These are phyloP conservation scores for Cochlearius cochlearius DNA, from an alignment of 2,113 vertebrate genomes.

Conservation along the genomic window DNA sequence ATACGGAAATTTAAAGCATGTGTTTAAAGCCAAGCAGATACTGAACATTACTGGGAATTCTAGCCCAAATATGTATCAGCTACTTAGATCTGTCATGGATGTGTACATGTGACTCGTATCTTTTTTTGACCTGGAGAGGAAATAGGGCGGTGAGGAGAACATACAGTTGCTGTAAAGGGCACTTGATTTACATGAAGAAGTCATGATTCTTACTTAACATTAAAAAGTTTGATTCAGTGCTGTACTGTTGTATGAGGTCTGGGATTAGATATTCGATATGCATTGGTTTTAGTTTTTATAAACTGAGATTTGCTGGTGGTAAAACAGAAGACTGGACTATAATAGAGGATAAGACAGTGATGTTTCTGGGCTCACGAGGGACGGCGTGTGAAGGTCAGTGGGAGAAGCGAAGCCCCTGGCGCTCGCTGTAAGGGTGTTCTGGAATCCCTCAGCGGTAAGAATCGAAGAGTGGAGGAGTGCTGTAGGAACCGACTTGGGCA, in stretches of 20 bases:
- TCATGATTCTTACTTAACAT: background rate
- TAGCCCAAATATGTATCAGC: background rate
- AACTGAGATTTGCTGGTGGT: background rate
- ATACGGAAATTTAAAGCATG: background rate
- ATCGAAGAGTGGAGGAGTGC: background rate
- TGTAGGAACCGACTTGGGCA: background rate
- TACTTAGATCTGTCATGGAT: background rate
- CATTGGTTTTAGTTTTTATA: background rate
- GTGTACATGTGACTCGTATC: background rate
- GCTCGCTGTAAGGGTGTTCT: rapidly evolving
- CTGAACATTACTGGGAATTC: background rate
- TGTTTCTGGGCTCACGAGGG: background rate
- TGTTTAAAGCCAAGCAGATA: background rate
- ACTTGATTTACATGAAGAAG: background rate
- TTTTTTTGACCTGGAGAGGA: background rate
- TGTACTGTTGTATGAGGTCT: background rate
- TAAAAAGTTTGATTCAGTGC: background rate
- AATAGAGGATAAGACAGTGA: background rate
- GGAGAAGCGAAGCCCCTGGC: background rate
- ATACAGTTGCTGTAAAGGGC: background rate
- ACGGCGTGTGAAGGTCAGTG: rapidly evolving
- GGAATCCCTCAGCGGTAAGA: background rate
- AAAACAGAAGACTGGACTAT: background rate
- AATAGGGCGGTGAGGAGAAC: background rate
- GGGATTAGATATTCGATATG: background rate